These are phyloP conservation scores for Xyrauchen texanus DNA, from an alignment of 2,113 vertebrate genomes.

Conservation along the genomic window DNA sequence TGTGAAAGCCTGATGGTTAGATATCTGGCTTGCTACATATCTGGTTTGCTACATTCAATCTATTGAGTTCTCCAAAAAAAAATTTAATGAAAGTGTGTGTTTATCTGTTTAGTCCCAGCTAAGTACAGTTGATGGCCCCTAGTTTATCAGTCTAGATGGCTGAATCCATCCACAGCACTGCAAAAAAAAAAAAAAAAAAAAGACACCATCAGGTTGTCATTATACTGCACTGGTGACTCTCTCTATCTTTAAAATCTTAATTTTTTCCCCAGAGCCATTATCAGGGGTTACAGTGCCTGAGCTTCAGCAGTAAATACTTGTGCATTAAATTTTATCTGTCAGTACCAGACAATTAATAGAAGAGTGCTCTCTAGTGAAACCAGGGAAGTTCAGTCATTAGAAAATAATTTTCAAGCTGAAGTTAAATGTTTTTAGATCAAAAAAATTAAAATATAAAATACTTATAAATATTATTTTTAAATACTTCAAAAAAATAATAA, in stretches of 20 bases:
- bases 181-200: not conserved
- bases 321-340: not conserved
- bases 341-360: not conserved
- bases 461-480: too few relatives aligned
- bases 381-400: not conserved
- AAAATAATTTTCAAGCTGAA: too few relatives aligned
- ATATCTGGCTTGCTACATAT: too few relatives aligned
- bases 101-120: not conserved
- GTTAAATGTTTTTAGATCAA: too few relatives aligned
- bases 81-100: not conserved
- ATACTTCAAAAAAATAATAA: too few relatives aligned
- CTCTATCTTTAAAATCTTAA: not conserved
- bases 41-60: too few relatives aligned
- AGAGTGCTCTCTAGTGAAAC: slow-evolving; percentile 16
- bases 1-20: too few relatives aligned
- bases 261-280: not conserved
- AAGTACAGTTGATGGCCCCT: not conserved
- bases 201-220: not conserved
- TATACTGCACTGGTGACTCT: not conserved
- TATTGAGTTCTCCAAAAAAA: too few relatives aligned
- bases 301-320: not conserved
- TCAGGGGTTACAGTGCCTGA: not conserved
- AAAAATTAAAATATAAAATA: too few relatives aligned
- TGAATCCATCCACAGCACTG: not conserved
- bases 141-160: not conserved